Evolutionary conservation across 2,888 invertebrate genomes (phyloP).

Genomic region (Dimorphilus gyrociliatus): DNA sequence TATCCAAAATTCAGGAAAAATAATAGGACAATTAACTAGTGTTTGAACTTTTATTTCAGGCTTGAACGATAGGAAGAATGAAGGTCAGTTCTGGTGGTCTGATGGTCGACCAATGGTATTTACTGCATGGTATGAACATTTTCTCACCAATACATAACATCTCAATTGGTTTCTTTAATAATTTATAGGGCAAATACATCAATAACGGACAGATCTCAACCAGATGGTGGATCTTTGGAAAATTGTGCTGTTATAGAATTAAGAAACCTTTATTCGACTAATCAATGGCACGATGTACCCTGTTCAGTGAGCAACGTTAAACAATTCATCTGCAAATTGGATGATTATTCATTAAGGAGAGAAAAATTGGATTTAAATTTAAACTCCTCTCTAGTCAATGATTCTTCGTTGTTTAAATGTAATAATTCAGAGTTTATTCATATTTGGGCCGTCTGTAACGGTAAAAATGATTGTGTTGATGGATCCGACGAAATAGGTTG

Average conservation of each 20-base stretch:
- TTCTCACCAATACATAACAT: no score
- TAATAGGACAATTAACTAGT: neutral
- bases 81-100: slow-evolving; percentile 4
- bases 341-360: no score
- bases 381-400: no score
- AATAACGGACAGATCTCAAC: slow-evolving; percentile 1
- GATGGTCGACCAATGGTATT: slow-evolving; percentile 3
- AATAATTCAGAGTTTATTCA: neutral
- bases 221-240: slow-evolving; percentile 3
- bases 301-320: slow-evolving; percentile 3
- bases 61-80: slow-evolving; percentile 2
- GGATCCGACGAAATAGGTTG: no score
- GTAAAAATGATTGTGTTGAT: no score
- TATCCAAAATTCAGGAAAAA: neutral
- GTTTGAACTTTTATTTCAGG: neutral
- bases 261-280: slow-evolving; percentile 2
- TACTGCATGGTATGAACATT: slow-evolving; percentile 4
- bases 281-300: slow-evolving; percentile 4
- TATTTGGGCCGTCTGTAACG: neutral
- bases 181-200: no score
- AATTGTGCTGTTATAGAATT: slow-evolving; percentile 3
- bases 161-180: no score
- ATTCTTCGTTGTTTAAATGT: no score
- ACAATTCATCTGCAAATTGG: slow-evolving; percentile 3
- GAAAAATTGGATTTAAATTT: no score